Evolutionary conservation across 2,888 invertebrate species (phyloP).

Genomic region (Eupithecia subfuscata): DNA sequence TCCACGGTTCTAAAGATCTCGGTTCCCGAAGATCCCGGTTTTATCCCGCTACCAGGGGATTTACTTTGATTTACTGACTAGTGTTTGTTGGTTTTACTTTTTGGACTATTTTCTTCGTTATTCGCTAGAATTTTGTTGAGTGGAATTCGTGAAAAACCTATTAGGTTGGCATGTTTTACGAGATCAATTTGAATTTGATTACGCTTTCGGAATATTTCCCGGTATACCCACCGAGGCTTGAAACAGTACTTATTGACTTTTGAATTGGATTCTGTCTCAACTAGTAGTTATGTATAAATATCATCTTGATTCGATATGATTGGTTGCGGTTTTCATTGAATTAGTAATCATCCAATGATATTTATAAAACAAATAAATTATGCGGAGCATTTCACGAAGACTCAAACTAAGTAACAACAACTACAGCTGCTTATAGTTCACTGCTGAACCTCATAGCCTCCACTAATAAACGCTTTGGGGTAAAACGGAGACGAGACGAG

Average conservation of each 20-base stretch:
- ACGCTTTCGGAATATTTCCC: neutral
- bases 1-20: conserved; percentile 53
- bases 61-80: conserved; percentile 62
- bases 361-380: no score
- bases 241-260: neutral
- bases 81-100: conserved; percentile 45
- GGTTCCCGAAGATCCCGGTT: conserved; percentile 49
- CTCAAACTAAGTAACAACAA: no score
- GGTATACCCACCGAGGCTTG: neutral
- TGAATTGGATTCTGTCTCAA: neutral
- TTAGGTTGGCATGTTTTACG: neutral
- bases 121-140: conserved; percentile 12
- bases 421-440: no score
- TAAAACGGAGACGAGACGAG: no score
- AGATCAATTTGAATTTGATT: neutral
- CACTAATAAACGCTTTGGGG: no score
- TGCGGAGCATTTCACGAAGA: no score
- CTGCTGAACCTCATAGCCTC: no score
- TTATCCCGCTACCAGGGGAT: conserved; percentile 60
- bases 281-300: neutral
- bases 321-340: neutral
- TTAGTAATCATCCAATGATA: no score
- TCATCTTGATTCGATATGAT: neutral
- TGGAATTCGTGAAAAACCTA: neutral
- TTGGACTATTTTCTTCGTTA: conserved; percentile 25